A percentile compares a stretch with the other conserved stretches of the same genome.
Evolutionary conservation across 53 echinoderm and acorn worm genomes (phyloP).

Genomic region (Holothuria scabra): DNA sequence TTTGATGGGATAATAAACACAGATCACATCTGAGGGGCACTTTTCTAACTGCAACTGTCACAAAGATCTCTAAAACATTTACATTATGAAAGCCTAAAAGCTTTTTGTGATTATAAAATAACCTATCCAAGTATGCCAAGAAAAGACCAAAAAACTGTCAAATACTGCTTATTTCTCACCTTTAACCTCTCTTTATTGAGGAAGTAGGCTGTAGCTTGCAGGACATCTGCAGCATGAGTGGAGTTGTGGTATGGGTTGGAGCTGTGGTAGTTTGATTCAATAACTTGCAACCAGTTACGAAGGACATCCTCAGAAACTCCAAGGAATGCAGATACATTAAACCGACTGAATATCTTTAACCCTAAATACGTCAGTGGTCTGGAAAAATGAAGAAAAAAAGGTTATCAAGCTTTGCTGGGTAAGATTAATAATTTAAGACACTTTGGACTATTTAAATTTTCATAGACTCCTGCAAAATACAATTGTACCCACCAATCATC

Average conservation of each 20-base stretch:
- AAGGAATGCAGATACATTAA: constrained; percentile 82
- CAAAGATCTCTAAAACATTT: too few relatives aligned
- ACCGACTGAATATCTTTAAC: constrained; percentile 85
- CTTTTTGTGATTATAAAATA: too few relatives aligned
- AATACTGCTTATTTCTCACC: constrained; percentile 46
- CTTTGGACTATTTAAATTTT: too few relatives aligned
- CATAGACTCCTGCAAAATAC: too few relatives aligned
- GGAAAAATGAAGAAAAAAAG: neutral
- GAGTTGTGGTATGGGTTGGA: constrained; percentile 99
- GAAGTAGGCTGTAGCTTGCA: constrained; percentile 94
- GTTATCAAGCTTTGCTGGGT: neutral
- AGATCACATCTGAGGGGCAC: too few relatives aligned
- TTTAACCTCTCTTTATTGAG: constrained; percentile 85
- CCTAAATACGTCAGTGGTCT: constrained; percentile 89
- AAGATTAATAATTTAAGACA: neutral
- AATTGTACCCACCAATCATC: too few relatives aligned
- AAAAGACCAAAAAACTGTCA: too few relatives aligned
- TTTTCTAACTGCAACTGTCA: too few relatives aligned
- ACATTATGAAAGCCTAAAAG: too few relatives aligned
- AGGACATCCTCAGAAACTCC: constrained; percentile 89
- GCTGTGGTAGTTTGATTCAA: constrained; percentile 94
- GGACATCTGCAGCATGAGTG: constrained; percentile 95
- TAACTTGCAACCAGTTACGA: constrained; percentile 93
- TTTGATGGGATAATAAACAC: too few relatives aligned
- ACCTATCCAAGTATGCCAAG: too few relatives aligned